Evolutionary conservation across 2,888 invertebrate species (phyloP), one percentile per base, ranked within the genome.

Genomic region (Unio pictorum): DNA sequence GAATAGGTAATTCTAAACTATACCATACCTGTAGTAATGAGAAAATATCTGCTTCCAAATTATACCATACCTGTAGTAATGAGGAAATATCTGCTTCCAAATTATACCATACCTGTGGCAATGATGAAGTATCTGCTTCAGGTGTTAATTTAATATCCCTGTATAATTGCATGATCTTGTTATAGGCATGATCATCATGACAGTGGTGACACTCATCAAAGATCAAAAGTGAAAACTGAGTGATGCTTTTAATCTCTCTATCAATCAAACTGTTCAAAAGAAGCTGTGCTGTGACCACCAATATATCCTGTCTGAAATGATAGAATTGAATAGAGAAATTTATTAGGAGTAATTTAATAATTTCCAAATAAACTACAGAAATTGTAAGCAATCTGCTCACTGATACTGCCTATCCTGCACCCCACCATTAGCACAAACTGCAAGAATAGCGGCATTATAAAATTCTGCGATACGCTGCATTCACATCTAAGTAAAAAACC

Each of bases 241-340:
- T 30, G 23, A 79, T 63, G 56, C 69, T 57, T 4, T 72, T 34
- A n/a, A 73, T 62, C 15, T 73, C 67, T 45, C 15, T 0, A 1
- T 64, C 58, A 26, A 34, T 62, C 28, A 81, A 67, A 23, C 81
- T 81, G 72, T 82, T 84, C 71, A 89, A 75, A 28, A 90, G 80
- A 55, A 90, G 78, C 75, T 88, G 87, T 0, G 89, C 86, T 0
- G 89, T 90, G 72, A 89, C 81, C 23, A 90, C 84, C 34, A 88
- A 55, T 6, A 87, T 71, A 64, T 84, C 79, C 56, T 74, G 65
- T 30, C 80, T 74, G 55, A 26, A 71, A 62, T 72, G 30, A 34
- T 45, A 11, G 15, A 45, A 45, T 15, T 3, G 3, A 45, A 45
- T 15, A 11, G 45, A 45, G 3, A 45, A 2, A 45, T 45, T 45